Conservation (phyloP, 2,113 vertebrate species). For the Alethe castanea region DNA sequence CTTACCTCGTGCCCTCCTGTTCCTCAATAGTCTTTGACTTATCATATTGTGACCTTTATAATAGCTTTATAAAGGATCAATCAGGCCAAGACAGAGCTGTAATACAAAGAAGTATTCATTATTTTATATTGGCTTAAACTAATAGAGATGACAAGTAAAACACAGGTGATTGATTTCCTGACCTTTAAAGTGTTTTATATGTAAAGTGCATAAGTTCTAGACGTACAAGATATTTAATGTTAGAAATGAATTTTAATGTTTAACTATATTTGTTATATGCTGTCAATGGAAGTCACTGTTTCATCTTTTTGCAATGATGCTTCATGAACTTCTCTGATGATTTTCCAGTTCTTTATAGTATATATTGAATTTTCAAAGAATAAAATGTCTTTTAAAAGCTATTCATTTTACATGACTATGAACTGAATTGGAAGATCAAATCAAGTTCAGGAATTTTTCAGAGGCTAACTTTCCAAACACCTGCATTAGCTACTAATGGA, state of each 20-base stretch:
- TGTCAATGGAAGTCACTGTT: neutral
- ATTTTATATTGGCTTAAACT: conserved; percentile 53
- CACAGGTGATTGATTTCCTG: conserved; percentile 53
- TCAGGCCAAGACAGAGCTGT: conserved; percentile 15
- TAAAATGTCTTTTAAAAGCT: neutral
- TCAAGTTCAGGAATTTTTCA: neutral
- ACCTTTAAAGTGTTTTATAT: conserved; percentile 63
- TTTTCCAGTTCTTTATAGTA: neutral
- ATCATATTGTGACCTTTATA: conserved; percentile 55
- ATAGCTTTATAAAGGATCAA: conserved; percentile 56
- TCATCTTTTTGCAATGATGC: neutral
- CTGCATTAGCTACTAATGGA: neutral
- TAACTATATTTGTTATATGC: neutral
- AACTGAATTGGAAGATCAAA: neutral
- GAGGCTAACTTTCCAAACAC: neutral
- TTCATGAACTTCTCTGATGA: neutral
- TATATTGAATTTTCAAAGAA: neutral
- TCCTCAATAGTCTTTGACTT: conserved; percentile 9
- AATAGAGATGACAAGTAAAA: conserved; percentile 58
- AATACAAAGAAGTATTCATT: conserved; percentile 45
- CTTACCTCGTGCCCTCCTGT: neutral
- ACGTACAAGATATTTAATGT: conserved; percentile 28
- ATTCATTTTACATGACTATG: neutral
- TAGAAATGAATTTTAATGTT: conserved; percentile 45
- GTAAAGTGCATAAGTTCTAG: conserved; percentile 42